phyloP scores from a whole-genome alignment of 2,113 vertebrate genomes.

The Rana temporaria region DNA sequence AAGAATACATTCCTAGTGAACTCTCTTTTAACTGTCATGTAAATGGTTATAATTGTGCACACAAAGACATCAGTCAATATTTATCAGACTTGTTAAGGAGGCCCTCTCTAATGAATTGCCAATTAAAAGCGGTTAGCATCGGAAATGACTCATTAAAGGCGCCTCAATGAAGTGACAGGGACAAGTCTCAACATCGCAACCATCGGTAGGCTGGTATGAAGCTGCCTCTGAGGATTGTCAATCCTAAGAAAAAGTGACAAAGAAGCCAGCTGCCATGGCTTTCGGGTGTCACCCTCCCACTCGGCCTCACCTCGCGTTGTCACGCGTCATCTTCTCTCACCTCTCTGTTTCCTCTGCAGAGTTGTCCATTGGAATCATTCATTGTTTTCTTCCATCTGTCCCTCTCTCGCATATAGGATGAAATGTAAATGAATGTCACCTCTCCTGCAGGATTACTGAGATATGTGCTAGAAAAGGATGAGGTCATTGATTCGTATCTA shows the following conservation, averaged over 20 bases:
- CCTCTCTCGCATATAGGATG: neutral
- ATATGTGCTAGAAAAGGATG: neutral
- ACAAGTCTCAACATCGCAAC: neutral
- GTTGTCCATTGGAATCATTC: neutral
- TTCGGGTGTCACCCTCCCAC: neutral
- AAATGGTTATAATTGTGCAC: neutral
- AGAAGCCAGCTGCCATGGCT: neutral
- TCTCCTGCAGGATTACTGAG: slow-evolving; percentile 8
- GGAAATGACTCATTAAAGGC: slow-evolving; percentile 34
- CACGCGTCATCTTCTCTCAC: neutral
- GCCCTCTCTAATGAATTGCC: slow-evolving; percentile 28
- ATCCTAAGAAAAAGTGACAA: neutral
- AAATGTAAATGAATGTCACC: slow-evolving; percentile 8
- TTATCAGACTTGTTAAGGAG: slow-evolving; percentile 12
- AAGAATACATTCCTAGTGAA: neutral
- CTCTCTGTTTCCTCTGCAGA: neutral
- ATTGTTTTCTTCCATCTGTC: neutral
- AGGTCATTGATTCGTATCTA: neutral
- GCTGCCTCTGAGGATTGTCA: neutral
- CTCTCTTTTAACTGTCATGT: neutral
- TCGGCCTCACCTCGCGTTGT: neutral
- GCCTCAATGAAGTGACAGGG: neutral
- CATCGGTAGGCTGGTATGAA: neutral
- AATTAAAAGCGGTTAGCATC: slow-evolving; percentile 7
- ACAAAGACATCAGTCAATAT: slow-evolving; percentile 46